Percentiles rank a stretch among this genome's conserved stretches.
phyloP scores from a whole-genome alignment of 1,140 invertebrate species.

The Lanistes nyassanus region DNA sequence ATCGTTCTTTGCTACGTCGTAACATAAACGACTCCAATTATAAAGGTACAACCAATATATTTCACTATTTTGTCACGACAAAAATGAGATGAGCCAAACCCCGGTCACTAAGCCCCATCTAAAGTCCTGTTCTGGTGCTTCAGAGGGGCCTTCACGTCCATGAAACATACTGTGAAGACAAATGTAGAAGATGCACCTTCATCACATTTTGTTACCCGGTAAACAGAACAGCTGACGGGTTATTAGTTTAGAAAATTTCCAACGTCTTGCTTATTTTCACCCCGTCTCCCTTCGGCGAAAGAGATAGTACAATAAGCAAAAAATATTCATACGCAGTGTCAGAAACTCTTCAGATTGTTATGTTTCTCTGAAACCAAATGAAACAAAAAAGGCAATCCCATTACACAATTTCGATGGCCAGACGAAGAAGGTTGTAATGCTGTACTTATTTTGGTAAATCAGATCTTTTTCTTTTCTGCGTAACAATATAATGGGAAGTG shows the following conservation, averaged over 20 bases:
- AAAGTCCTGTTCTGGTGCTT: constrained; percentile 27
- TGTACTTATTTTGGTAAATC: neutral
- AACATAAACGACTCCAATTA: constrained; percentile 5
- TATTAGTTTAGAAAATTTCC: constrained; percentile 9
- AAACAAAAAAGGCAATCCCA: neutral
- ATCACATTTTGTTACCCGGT: constrained; percentile 5
- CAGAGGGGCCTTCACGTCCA: constrained; percentile 17
- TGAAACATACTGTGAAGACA: constrained; percentile 22
- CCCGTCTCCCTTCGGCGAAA: constrained; percentile 31
- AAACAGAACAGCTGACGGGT: constrained; percentile 2
- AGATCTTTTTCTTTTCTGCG: constrained; percentile 22
- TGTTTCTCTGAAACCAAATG: neutral
- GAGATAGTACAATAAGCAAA: constrained; percentile 27
- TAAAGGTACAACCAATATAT: constrained; percentile 19
- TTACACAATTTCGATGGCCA: neutral
- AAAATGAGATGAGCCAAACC: constrained; percentile 29
- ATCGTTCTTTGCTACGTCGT: constrained; percentile 4
- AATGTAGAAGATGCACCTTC: neutral
- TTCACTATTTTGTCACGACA: constrained; percentile 26
- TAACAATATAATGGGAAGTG: constrained; percentile 26
- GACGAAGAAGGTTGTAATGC: neutral
- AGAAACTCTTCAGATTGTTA: neutral
- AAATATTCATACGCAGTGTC: constrained; percentile 28
- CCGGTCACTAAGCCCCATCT: constrained; percentile 26
- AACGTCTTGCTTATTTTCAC: constrained; percentile 27